phyloP scores from a whole-genome alignment of 2,888 invertebrate species.

The Apodemia mormo region DNA sequence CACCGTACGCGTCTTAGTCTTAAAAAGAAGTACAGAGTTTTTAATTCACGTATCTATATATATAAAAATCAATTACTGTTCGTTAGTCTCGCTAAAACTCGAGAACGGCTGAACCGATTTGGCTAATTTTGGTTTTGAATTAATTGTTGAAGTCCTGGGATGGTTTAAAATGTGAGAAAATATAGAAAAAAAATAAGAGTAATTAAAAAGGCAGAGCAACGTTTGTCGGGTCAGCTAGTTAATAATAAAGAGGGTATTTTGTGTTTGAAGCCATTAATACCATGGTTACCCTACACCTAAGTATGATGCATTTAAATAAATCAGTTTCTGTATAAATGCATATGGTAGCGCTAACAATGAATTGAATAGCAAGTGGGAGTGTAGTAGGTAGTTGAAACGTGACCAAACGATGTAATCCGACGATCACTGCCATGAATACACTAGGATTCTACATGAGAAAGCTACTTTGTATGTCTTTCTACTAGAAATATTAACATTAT shows the following conservation, averaged over 20 bases:
- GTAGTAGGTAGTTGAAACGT: slow-evolving; percentile 1
- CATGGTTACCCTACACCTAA: slow-evolving; percentile 6
- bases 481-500: neutral
- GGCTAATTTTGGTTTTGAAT: too few species aligned
- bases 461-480: neutral
- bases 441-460: neutral
- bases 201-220: too few species aligned
- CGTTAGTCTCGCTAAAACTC: too few species aligned
- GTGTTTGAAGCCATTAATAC: neutral
- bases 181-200: too few species aligned
- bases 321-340: slow-evolving; percentile 16
- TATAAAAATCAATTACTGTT: too few species aligned
- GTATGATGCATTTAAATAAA: slow-evolving; percentile 16
- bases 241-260: neutral
- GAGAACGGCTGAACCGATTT: too few species aligned
- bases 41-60: too few species aligned
- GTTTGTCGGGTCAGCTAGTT: too few species aligned
- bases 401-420: slow-evolving; percentile 1
- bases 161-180: too few species aligned
- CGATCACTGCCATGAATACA: neutral
- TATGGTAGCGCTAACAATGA: slow-evolving; percentile 8
- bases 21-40: too few species aligned
- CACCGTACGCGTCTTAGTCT: too few species aligned
- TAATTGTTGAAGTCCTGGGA: too few species aligned
- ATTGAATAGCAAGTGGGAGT: slow-evolving; percentile 2